phyloP scores from a whole-genome alignment of 2,797 vertebrate genomes.

The Schizopygopsis malacanthus region DNA sequence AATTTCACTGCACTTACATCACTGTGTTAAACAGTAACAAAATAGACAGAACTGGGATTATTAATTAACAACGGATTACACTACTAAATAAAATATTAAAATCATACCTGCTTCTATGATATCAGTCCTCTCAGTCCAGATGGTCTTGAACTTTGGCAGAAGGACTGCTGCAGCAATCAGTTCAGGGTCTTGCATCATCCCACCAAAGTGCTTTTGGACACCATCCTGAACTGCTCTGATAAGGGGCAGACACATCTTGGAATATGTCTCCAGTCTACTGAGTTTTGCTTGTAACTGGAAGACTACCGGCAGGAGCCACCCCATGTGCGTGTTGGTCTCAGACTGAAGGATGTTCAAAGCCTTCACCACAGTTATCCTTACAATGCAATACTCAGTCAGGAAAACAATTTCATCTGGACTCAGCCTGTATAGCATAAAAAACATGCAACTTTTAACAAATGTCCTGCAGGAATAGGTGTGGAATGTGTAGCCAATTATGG shows the following conservation, averaged over 20 bases:
- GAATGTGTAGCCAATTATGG: constrained; percentile 11
- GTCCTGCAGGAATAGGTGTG: not conserved
- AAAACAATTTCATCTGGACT: no score
- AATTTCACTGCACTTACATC: not conserved
- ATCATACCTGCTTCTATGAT: constrained; percentile 52
- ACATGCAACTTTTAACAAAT: not conserved
- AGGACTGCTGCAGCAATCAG: constrained; percentile 49
- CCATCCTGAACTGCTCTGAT: constrained; percentile 41
- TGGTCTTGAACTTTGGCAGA: constrained; percentile 46
- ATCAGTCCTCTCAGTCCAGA: constrained; percentile 42
- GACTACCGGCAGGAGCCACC: constrained; percentile 20
- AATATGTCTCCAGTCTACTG: constrained; percentile 16
- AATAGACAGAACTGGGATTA: not conserved
- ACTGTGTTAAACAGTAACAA: not conserved
- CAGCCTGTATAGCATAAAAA: no score
- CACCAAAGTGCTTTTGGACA: constrained; percentile 48
- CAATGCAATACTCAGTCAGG: no score
- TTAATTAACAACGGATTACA: not conserved
- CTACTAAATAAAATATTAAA: constrained; percentile 21
- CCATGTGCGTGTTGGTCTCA: no score
- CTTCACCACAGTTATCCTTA: no score
- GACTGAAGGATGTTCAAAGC: no score
- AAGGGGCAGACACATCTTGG: constrained; percentile 41
- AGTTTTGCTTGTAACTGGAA: constrained; percentile 41
- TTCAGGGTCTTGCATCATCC: constrained; percentile 42